A percentile compares a stretch with the other conserved stretches of the same genome.
Conservation (phyloP, 2,888 invertebrate species). For the Copidosoma aretas region DNA sequence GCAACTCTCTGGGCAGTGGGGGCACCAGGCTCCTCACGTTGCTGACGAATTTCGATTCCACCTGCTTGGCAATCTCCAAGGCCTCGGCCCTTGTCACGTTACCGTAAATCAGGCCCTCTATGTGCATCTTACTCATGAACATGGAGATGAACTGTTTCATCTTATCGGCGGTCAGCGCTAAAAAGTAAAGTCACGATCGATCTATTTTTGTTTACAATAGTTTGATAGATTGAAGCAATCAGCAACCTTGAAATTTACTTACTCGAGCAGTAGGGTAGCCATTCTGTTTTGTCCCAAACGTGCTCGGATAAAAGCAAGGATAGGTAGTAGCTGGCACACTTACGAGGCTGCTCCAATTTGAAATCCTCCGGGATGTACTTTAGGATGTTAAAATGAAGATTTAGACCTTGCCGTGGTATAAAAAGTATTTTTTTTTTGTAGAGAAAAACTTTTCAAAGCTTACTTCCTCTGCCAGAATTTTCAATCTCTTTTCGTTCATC, state of each 20-base stretch:
- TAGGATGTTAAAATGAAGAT: slow-evolving; percentile 48
- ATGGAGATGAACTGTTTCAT: slow-evolving; percentile 80
- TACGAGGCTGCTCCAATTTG: slow-evolving; percentile 89
- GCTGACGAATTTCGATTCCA: slow-evolving; percentile 70
- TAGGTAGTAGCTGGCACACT: slow-evolving; percentile 86
- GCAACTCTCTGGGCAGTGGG: slow-evolving; percentile 81
- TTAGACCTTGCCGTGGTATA: too few relatives aligned
- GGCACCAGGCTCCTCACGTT: slow-evolving; percentile 66
- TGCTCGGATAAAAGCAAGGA: slow-evolving; percentile 82
- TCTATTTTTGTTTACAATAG: neutral
- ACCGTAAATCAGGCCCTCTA: slow-evolving; percentile 90
- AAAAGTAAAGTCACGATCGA: neutral
- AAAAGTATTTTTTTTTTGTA: neutral
- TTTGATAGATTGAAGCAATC: neutral
- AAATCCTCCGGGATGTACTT: slow-evolving; percentile 87
- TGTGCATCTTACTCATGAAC: slow-evolving; percentile 81
- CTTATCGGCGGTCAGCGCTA: slow-evolving; percentile 80
- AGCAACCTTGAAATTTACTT: slow-evolving; percentile 52
- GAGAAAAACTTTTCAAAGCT: slow-evolving; percentile 43
- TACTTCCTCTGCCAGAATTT: slow-evolving; percentile 83
- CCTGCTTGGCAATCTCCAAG: slow-evolving; percentile 71
- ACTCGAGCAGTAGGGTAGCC: slow-evolving; percentile 82
- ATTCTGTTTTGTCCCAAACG: slow-evolving; percentile 89
- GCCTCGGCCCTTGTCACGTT: slow-evolving; percentile 81
- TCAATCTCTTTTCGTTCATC: slow-evolving; percentile 82